Base-by-base conservation (phyloP, 2,797 vertebrate genomes). In the Poecilia gillii region DNA sequence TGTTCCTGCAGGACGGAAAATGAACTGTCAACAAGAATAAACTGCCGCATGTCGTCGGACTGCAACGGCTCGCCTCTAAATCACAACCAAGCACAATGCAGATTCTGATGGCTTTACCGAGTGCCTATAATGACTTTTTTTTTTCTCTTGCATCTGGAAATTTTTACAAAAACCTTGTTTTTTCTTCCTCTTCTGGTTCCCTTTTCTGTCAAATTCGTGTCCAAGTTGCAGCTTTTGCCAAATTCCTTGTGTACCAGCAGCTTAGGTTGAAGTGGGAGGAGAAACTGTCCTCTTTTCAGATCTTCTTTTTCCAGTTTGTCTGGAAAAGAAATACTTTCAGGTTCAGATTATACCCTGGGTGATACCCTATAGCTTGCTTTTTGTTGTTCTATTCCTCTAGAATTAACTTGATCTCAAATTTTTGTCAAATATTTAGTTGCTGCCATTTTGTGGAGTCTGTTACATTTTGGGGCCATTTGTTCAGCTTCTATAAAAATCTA, bases 31-130 rank as follows among this genome's bases (percentile, higher is more conserved):
- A 53, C 72, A 72, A 7, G 3, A 49, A 25, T 28, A 16, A 36
- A 8, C 9, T 82, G 13, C 77, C 47, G 73, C 43, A 31, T 28
- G 72, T 81, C 79, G 39, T 77, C 70, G 76, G 76, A 75, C 78
- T 36, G 73, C 75, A 73, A 74, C 71, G 43, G 72, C 77, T 66
- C 8, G 28, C 49, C 85, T 64, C 59, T 70, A 23, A 43, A 46
- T 85, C 72, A 71, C 12, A 6, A 76, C 79, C 25, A 87, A 94
- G 92, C 89, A 91, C 91, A 90, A 85, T 76, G 77, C 81, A 47
- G 75, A 83, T 75, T 81, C 84, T 77, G 70, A 78, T 59, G 78
- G 75, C 77, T 88, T 89, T 78, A 79, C 86, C 73, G 85, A 79
- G 91, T 92, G 91, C 91, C 92, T 93, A 84, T 86, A 75, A 71